A percentile compares a stretch with the other conserved stretches of the same genome.
Conservation (phyloP, 2,797 vertebrate genomes). For the Enteromius afrohamiltoni region DNA sequence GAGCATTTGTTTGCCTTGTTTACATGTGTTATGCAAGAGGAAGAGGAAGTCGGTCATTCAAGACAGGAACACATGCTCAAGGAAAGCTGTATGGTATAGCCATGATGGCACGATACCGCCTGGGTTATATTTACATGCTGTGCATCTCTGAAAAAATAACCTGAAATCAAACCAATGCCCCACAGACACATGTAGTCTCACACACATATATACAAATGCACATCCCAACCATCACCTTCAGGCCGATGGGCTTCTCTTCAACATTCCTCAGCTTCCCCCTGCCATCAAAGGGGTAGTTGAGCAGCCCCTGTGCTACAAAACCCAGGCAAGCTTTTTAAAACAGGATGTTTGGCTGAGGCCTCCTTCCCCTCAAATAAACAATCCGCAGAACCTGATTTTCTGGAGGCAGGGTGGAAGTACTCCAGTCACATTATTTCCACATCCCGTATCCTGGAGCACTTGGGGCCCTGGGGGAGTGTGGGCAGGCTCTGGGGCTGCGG, state of each 20-base stretch:
- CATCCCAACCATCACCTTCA: conserved; percentile 59
- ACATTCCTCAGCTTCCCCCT: conserved; percentile 75
- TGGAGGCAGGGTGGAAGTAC: conserved; percentile 84
- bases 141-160: conserved; percentile 21
- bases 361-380: conserved; percentile 94
- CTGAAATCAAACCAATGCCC: conserved; percentile 61
- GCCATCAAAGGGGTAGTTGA: conserved; percentile 78
- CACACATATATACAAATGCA: conserved; percentile 27
- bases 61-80: conserved; percentile 78
- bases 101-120: conserved; percentile 28
- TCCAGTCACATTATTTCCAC: conserved; percentile 80
- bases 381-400: conserved; percentile 86
- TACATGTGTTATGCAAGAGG: conserved; percentile 76
- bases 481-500: conserved; percentile 74
- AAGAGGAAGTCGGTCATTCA: conserved; percentile 78
- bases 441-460: conserved; percentile 78
- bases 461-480: conserved; percentile 67
- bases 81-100: conserved; percentile 64
- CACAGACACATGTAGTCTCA: background rate
- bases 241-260: conserved; percentile 78
- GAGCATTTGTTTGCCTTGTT: conserved; percentile 58
- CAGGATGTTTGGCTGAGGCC: conserved; percentile 92
- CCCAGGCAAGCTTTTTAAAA: conserved; percentile 83
- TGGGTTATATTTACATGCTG: conserved; percentile 35
- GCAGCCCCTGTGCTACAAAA: conserved; percentile 74